Evolutionary conservation across 2,113 vertebrate genomes (phyloP), one percentile per base, ranked within the genome.

Genomic region (Gallinago jamesoni): DNA sequence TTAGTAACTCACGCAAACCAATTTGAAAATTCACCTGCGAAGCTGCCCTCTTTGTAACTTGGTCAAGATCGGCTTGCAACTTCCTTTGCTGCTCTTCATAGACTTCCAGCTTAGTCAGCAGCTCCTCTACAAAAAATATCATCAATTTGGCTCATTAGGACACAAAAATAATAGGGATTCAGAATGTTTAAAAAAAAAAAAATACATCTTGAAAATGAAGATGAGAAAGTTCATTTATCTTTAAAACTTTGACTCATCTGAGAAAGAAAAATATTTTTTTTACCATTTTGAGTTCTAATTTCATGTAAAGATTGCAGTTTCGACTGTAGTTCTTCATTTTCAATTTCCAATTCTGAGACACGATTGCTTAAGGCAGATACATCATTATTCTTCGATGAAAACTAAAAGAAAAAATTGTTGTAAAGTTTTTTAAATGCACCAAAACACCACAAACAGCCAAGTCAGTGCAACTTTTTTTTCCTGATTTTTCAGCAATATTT

Each of bases 81-180:
- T 98, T 99, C 92, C 98, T 98, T 91, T 99, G 99, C 48, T 99
- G 99, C 75, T 99, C 98, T 96, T 99, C 99, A 30, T 99, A 99
- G 9, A 98, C 83, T 84, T 98, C 98, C 87, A 99, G 97, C 94
- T 99, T 99, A 7, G 98, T 94, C 94, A 98, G 97, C 53, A 99
- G 97, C 78, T 98, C 98, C 77, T 98, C 99, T 99, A 23, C 19
- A 96, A 95, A 96, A 91, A 87, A 87, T 2, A 83, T 1, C 50
- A 57, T 10, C 23, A 27, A 74, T 84, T 56, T 20, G 39, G 50
- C 27, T 66, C 6, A 23, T 84, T 37, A 84, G 35, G 17, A 77
- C 17, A 53, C 17, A n/a, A 66, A 75, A 35, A 37, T 41, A 52
- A 37, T 6, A 17, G 15, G 15, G 55, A 64, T 70, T 62, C 25